These are phyloP conservation scores for Agrochola lota DNA, from an alignment of 2,888 invertebrate species.

Conservation along the genomic window DNA sequence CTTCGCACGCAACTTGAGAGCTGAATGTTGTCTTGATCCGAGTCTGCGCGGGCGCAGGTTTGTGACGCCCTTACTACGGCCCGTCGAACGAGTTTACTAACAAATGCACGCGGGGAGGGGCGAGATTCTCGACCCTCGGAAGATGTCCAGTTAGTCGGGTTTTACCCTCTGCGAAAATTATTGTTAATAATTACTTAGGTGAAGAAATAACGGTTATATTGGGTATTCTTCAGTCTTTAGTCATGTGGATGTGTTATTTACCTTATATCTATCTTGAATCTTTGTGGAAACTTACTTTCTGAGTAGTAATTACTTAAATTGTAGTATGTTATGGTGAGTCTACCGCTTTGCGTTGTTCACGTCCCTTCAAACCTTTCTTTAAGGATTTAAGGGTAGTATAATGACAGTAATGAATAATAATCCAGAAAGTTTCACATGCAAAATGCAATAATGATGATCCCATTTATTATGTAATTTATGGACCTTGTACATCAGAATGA, in stretches of 20 bases:
- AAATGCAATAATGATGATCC: neutral
- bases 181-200: neutral
- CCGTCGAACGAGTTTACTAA: constrained; percentile 56
- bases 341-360: neutral
- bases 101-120: constrained; percentile 48
- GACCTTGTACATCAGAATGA: neutral
- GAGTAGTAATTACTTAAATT: neutral
- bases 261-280: neutral
- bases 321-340: neutral
- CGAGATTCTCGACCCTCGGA: constrained; percentile 33
- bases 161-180: constrained; percentile 37
- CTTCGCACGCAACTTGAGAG: constrained; percentile 83
- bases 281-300: neutral
- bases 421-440: constrained; percentile 4
- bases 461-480: constrained; percentile 4
- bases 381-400: neutral
- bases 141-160: constrained; percentile 35
- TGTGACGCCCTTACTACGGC: constrained; percentile 56
- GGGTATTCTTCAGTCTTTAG: constrained; percentile 18
- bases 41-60: constrained; percentile 54
- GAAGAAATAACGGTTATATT: constrained; percentile 15
- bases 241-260: neutral
- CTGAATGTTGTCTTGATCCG: constrained; percentile 76
- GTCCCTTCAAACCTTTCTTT: neutral
- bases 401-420: neutral